Percentiles rank a stretch among this genome's conserved stretches.
These are phyloP conservation scores for Apotomis capreana DNA, from an alignment of 2,888 invertebrate genomes.

Conservation along the genomic window DNA sequence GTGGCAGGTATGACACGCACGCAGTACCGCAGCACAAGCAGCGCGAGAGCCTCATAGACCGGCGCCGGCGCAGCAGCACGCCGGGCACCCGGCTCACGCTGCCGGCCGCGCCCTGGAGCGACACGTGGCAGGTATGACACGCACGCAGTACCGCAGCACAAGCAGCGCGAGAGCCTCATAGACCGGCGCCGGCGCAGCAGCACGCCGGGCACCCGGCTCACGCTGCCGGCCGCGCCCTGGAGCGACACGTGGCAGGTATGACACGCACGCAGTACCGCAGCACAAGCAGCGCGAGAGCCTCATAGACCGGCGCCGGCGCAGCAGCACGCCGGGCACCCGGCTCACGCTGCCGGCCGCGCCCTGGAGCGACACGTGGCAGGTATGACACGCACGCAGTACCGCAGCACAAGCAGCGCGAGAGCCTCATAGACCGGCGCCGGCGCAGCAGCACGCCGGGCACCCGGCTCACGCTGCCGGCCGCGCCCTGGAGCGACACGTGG, in stretches of 20 bases:
- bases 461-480: constrained; percentile 65
- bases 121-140: no score
- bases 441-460: constrained; percentile 74
- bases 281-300: constrained; percentile 71
- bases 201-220: constrained; percentile 70
- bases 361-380: constrained; percentile 56
- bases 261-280: constrained; percentile 76
- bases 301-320: constrained; percentile 70
- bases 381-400: constrained; percentile 79
- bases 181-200: constrained; percentile 72
- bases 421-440: constrained; percentile 70
- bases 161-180: constrained; percentile 68
- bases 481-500: constrained; percentile 55
- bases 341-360: constrained; percentile 64
- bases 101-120: constrained; percentile 58
- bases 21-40: constrained; percentile 75
- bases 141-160: constrained; percentile 76
- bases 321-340: constrained; percentile 71
- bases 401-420: constrained; percentile 70
- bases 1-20: no score
- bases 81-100: constrained; percentile 71
- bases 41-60: constrained; percentile 70
- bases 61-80: constrained; percentile 71
- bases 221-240: constrained; percentile 62
- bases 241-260: no score